These are phyloP conservation scores for Scomber japonicus DNA, from an alignment of 2,113 vertebrate genomes.

Conservation along the genomic window DNA sequence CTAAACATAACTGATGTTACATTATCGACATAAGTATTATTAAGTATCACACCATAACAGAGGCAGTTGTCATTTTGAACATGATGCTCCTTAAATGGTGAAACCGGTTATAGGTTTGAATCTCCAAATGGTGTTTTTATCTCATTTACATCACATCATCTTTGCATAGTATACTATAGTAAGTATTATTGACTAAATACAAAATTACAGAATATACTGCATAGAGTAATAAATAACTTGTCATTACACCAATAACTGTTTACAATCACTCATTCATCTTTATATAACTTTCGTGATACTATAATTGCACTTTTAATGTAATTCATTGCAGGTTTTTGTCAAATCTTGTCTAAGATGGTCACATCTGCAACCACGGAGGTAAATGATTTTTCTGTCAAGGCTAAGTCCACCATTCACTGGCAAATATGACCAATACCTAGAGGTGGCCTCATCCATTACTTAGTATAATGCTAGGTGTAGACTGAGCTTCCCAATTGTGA, in stretches of 20 bases:
- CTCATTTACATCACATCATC: background rate
- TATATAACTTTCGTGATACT: slow-evolving; percentile 41
- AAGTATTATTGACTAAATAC: slow-evolving; percentile 38
- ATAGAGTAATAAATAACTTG: slow-evolving; percentile 69
- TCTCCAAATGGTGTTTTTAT: background rate
- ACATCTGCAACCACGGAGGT: slow-evolving; percentile 13
- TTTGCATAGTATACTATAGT: slow-evolving; percentile 25
- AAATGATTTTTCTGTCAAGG: background rate
- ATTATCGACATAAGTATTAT: background rate
- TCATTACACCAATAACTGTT: slow-evolving; percentile 31
- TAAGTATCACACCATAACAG: background rate
- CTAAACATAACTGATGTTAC: background rate
- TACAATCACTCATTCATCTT: slow-evolving; percentile 60
- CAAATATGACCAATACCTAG: background rate
- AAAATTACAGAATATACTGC: slow-evolving; percentile 30
- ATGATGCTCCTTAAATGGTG: background rate
- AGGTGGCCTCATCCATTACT: background rate
- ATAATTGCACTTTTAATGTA: slow-evolving; percentile 50
- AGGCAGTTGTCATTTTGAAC: slow-evolving; percentile 8
- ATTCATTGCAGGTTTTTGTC: slow-evolving; percentile 9
- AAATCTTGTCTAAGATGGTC: background rate
- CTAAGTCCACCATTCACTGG: background rate
- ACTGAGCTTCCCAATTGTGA: background rate
- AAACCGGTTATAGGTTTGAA: background rate
- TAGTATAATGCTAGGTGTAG: background rate